A percentile compares a stretch with the other conserved stretches of the same genome.
These are phyloP conservation scores for Argynnis bischoffii DNA, from an alignment of 2,888 invertebrate genomes.

Conservation along the genomic window DNA sequence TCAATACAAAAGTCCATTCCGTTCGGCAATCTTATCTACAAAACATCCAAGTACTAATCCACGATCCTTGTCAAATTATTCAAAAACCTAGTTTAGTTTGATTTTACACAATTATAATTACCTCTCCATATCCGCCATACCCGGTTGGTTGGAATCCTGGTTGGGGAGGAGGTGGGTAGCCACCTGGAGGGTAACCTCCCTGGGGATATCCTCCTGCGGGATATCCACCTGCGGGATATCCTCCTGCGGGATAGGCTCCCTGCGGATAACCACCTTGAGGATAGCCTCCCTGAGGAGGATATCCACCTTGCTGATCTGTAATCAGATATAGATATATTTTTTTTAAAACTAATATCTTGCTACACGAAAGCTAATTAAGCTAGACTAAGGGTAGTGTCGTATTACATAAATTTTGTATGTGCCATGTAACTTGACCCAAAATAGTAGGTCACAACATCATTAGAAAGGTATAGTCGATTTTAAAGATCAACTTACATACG, in stretches of 20 bases:
- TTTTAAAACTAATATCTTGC: neutral
- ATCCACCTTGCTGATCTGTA: conserved; percentile 46
- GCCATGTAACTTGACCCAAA: too few relatives aligned
- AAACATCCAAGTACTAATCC: too few relatives aligned
- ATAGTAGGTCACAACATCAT: too few relatives aligned
- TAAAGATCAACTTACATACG: too few relatives aligned
- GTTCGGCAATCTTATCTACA: too few relatives aligned
- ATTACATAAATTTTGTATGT: too few relatives aligned
- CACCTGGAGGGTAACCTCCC: conserved; percentile 46
- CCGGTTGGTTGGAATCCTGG: conserved; percentile 57
- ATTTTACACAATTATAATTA: conserved; percentile 43
- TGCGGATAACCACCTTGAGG: conserved; percentile 48
- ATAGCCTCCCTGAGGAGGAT: conserved; percentile 44
- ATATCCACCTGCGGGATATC: conserved; percentile 46
- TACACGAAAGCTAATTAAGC: too few relatives aligned
- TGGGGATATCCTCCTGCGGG: conserved; percentile 48
- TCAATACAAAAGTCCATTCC: too few relatives aligned
- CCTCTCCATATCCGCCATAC: conserved; percentile 66
- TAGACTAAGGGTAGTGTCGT: too few relatives aligned
- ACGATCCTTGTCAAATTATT: too few relatives aligned
- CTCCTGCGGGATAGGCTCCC: conserved; percentile 52
- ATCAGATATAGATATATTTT: neutral
- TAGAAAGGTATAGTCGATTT: too few relatives aligned
- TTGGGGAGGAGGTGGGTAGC: conserved; percentile 54
- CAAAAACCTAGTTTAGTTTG: too few relatives aligned